These are phyloP conservation scores for Fissipunctia ypsillon DNA, from an alignment of 2,888 invertebrate genomes.

Conservation along the genomic window DNA sequence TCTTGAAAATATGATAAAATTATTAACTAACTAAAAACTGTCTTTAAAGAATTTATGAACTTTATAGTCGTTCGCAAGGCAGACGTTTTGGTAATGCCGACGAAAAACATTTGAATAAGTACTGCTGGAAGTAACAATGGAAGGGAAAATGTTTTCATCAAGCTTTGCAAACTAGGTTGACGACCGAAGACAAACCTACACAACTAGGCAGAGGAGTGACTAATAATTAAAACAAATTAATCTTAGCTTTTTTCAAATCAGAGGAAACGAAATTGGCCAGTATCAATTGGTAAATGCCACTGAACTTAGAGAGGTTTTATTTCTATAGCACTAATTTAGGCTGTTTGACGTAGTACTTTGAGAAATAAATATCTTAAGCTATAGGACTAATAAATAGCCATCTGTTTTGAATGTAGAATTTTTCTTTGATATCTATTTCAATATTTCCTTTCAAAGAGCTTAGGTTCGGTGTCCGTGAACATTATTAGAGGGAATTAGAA, in stretches of 20 bases:
- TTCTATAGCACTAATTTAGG: slow-evolving; percentile 36
- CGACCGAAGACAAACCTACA: slow-evolving; percentile 21
- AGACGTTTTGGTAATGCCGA: neutral
- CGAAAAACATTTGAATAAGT: neutral
- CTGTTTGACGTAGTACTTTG: slow-evolving; percentile 7
- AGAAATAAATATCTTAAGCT: neutral
- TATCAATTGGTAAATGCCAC: slow-evolving; percentile 37
- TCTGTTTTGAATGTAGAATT: slow-evolving; percentile 1
- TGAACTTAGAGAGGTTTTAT: slow-evolving; percentile 44
- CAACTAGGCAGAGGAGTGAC: slow-evolving; percentile 7
- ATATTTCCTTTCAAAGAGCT: slow-evolving; percentile 33
- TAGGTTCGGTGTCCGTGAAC: slow-evolving; percentile 16
- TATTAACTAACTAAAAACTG: no score
- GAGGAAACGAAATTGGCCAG: slow-evolving; percentile 17
- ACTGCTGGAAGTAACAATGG: neutral
- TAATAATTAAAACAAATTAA: slow-evolving; percentile 49
- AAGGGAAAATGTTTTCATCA: neutral
- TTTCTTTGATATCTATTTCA: slow-evolving; percentile 39
- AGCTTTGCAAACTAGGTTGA: neutral
- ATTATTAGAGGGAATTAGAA: slow-evolving; percentile 17
- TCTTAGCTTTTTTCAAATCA: slow-evolving; percentile 25
- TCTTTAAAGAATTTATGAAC: no score
- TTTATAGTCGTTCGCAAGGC: neutral
- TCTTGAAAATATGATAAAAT: no score
- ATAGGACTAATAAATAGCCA: slow-evolving; percentile 2